Conservation (phyloP, 2,113 vertebrate species). For the Brachypteracias leptosomus region DNA sequence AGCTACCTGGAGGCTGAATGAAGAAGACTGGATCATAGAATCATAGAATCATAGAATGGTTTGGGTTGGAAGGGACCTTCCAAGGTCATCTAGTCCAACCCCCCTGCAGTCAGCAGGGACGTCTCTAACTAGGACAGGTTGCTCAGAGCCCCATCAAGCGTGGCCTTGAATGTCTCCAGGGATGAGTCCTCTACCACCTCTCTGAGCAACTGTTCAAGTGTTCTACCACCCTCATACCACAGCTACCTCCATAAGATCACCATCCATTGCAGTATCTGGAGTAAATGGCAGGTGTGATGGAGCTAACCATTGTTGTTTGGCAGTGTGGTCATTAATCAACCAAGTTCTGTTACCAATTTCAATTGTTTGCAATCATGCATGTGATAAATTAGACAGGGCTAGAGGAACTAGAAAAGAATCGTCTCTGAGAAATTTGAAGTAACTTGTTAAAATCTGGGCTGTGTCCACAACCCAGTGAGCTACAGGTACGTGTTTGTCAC, state of each 20-base stretch:
- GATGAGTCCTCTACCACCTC: too few relatives aligned
- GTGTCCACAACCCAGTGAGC: not conserved
- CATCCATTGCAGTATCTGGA: not conserved
- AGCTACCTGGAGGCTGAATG: not conserved
- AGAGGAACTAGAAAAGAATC: not conserved
- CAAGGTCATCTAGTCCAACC: too few relatives aligned
- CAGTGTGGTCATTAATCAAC: rapidly evolving
- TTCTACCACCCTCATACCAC: not conserved
- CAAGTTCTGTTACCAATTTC: not conserved
- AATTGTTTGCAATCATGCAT: not conserved
- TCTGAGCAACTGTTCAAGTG: too few relatives aligned
- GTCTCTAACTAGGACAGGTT: too few relatives aligned
- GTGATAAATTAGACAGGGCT: not conserved
- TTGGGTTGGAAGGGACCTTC: too few relatives aligned
- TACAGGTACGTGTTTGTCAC: not conserved
- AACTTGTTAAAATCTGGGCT: not conserved
- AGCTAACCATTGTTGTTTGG: not conserved
- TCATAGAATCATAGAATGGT: too few relatives aligned
- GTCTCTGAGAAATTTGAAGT: not conserved
- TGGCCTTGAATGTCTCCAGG: too few relatives aligned
- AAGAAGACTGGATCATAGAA: not conserved
- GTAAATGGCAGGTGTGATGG: not conserved
- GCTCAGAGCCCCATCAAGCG: too few relatives aligned
- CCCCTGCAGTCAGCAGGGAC: too few relatives aligned
- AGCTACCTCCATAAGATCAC: not conserved